Evolutionary conservation across 1,140 invertebrate species (phyloP), one percentile per base, ranked within the genome.

Genomic region (Drosophila quadrilineata): DNA sequence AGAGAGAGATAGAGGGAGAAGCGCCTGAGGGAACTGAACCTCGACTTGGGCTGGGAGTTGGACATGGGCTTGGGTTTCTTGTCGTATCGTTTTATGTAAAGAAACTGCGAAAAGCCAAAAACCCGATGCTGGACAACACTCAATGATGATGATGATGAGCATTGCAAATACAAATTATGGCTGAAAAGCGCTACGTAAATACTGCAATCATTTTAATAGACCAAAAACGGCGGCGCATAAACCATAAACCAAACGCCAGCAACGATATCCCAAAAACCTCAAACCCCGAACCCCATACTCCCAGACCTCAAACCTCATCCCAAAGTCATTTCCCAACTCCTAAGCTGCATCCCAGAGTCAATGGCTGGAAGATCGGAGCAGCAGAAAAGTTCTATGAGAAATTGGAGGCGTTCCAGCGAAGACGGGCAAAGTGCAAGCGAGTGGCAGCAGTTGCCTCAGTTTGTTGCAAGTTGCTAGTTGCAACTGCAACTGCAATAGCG

Each of bases 131-230:
- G 65, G 35, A 56, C n/a, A n/a, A n/a, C 59, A 64, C 50, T 52
- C 49, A 28, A 66, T 66, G 66, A 63, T 69, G 60, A 72, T 65
- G 77, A 84, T 84, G 77, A 85, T 84, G 79, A 84, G 79, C 74
- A 76, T 65, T 62, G 76, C 72, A 75, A 79, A 85, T 85, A 85
- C 79, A 85, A 85, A 85, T 85, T 85, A 85, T 85, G 79, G 79
- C 38, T 63, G 74, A 71, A 85, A 79, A 82, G 79, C 79, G 77
- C 77, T 73, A 85, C 79, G 79, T 85, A 85, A 85, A 85, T 85
- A 85, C 79, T 85, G 79, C 79, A 85, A 85, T 85, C 79, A 85
- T 85, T 85, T 85, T 85, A 85, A 85, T 85, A 85, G 79, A 85
- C 79, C 79, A 85, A 85, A 85, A 85, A 79, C 80, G 80, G 79